These are phyloP conservation scores for Beroe ovata DNA, from an alignment of 37 sponge, comb jelly and placozoan genomes.

Conservation along the genomic window DNA sequence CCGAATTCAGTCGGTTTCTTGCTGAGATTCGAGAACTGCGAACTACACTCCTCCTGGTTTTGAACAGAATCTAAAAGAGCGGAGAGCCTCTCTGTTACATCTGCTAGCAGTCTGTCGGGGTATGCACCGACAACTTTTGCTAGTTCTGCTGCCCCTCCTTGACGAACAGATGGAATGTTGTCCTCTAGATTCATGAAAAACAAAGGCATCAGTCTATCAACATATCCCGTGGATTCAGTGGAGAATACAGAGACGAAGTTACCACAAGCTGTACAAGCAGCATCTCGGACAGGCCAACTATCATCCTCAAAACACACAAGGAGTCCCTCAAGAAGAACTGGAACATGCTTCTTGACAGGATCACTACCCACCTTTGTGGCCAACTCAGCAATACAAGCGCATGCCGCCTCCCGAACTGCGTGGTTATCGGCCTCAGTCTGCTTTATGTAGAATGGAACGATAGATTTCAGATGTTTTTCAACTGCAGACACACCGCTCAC, in stretches of 20 bases:
- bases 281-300: constrained; percentile 99
- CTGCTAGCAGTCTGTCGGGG: constrained; percentile 53
- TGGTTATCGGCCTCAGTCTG: constrained; percentile 88
- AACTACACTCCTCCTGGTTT: constrained; percentile 66
- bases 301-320: constrained; percentile 90
- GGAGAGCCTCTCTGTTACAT: not conserved
- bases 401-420: constrained; percentile 92
- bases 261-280: constrained; percentile 93
- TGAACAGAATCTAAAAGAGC: constrained; percentile 73
- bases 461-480: constrained; percentile 74
- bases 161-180: constrained; percentile 89
- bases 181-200: constrained; percentile 85
- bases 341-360: constrained; percentile 65
- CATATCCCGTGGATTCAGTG: constrained; percentile 71
- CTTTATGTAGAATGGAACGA: constrained; percentile 77
- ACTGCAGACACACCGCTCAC: constrained; percentile 75
- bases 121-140: constrained; percentile 77
- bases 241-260: constrained; percentile 89
- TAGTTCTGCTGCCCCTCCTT: constrained; percentile 87
- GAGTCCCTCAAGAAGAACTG: constrained; percentile 71
- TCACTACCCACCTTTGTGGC: constrained; percentile 78
- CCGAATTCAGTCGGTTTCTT: constrained; percentile 83
- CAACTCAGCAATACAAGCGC: constrained; percentile 92
- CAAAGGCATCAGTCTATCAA: constrained; percentile 71
- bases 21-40: constrained; percentile 68